A percentile compares a stretch with the other conserved stretches of the same genome.
Evolutionary conservation across 2,797 vertebrate species (phyloP).

Genomic region (Naso thynnoides): DNA sequence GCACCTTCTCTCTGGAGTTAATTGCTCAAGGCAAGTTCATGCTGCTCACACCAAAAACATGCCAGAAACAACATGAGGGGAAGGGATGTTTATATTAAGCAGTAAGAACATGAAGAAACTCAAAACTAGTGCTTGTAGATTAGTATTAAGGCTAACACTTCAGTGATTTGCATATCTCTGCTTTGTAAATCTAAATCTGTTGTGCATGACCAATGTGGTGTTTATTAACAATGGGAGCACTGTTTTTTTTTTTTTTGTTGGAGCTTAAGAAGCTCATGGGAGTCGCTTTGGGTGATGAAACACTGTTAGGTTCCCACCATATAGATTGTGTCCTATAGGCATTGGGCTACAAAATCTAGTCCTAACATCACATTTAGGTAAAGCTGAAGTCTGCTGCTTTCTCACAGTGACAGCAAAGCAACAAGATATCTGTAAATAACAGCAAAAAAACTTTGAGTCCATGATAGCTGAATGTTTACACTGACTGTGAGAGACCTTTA

Average conservation of each 20-base stretch:
- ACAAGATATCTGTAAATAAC: constrained; percentile 16
- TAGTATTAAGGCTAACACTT: constrained; percentile 18
- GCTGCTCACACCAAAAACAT: neutral
- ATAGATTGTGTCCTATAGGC: constrained; percentile 29
- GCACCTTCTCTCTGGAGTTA: constrained; percentile 2
- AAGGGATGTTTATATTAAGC: constrained; percentile 15
- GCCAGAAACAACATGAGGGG: neutral
- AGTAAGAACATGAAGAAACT: constrained; percentile 34
- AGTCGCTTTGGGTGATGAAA: constrained; percentile 46
- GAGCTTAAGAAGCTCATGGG: constrained; percentile 56
- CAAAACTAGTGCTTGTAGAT: constrained; percentile 26
- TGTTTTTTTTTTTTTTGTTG: constrained; percentile 65
- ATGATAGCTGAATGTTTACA: too few relatives aligned
- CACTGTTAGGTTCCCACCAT: constrained; percentile 3
- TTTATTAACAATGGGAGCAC: constrained; percentile 57
- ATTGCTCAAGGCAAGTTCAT: neutral
- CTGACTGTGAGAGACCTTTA: too few relatives aligned
- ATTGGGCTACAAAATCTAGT: neutral
- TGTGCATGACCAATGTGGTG: constrained; percentile 64
- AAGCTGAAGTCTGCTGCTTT: constrained; percentile 9
- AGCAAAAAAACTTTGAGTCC: neutral
- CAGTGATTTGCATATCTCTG: constrained; percentile 50
- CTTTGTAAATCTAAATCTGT: constrained; percentile 63
- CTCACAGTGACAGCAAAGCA: neutral
- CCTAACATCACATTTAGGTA: constrained; percentile 12